A percentile compares a stretch with the other conserved stretches of the same genome.
Conservation (phyloP, 2,113 vertebrate genomes). For the Coturnix japonica region DNA sequence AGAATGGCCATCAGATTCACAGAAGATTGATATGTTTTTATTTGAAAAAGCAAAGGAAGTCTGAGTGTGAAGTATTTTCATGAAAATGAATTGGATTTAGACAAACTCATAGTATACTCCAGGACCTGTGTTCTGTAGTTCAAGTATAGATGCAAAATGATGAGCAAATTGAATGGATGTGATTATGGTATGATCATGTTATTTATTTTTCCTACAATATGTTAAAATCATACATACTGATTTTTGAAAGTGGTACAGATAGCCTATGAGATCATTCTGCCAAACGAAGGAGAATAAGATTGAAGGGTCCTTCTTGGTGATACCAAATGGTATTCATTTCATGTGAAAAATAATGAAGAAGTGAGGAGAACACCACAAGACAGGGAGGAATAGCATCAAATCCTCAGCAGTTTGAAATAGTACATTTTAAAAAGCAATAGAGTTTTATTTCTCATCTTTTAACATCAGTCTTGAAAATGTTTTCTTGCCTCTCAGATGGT, state of each 20-base stretch:
- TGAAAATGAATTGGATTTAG: neutral
- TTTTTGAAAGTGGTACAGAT: neutral
- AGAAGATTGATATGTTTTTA: neutral
- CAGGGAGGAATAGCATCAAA: neutral
- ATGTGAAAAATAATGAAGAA: neutral
- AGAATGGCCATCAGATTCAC: neutral
- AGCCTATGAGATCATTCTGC: neutral
- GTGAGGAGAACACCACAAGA: neutral
- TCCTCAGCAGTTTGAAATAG: neutral
- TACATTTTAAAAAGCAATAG: neutral
- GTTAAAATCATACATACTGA: neutral
- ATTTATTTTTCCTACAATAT: neutral
- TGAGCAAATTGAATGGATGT: neutral
- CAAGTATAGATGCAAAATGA: neutral
- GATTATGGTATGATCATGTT: neutral
- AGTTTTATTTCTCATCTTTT: neutral
- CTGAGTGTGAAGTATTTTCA: neutral
- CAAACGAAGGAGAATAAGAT: neutral
- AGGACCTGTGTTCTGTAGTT: neutral
- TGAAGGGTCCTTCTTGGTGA: neutral
- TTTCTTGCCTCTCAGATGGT: slow-evolving; percentile 33
- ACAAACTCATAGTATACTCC: neutral
- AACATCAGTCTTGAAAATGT: neutral
- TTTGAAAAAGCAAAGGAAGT: neutral
- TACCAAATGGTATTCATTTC: neutral